A percentile compares a stretch with the other conserved stretches of the same genome.
phyloP scores from a whole-genome alignment of 1,140 invertebrate species.

The Pseudomyrmex sp. region DNA sequence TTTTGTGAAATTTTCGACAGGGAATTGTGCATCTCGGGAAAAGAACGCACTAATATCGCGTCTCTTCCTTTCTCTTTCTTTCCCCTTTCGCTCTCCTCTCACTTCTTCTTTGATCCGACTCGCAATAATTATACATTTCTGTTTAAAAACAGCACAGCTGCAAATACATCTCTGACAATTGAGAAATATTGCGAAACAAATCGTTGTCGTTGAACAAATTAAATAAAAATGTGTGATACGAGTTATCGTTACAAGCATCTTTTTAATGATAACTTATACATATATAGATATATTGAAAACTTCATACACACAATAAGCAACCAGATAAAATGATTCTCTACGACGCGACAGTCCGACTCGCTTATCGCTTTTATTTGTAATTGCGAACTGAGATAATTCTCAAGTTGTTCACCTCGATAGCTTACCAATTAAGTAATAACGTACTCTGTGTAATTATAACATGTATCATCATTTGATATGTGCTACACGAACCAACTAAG shows the following conservation, averaged over 20 bases:
- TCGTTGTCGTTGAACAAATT: not conserved
- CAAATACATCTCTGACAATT: conserved; percentile 9
- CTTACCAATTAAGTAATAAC: no score
- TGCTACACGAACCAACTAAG: no score
- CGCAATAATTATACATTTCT: conserved; percentile 48
- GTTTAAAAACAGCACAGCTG: not conserved
- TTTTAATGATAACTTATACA: not conserved
- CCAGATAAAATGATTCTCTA: no score
- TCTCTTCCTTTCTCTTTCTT: not conserved
- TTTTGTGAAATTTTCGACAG: conserved; percentile 59
- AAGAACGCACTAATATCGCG: conserved; percentile 42
- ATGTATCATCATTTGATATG: no score
- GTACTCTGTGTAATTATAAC: no score
- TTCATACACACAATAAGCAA: no score
- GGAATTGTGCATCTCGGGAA: conserved; percentile 42
- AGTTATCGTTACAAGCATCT: not conserved
- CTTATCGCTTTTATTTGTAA: no score
- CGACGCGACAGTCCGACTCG: no score
- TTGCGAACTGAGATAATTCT: no score
- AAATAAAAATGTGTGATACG: not conserved
- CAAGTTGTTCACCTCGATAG: no score
- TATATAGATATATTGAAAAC: no score
- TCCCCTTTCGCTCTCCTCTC: no score
- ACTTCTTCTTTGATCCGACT: not conserved
- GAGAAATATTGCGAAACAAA: conserved; percentile 30